phyloP scores from a whole-genome alignment of 2,797 vertebrate species.

The Clamator glandarius region DNA sequence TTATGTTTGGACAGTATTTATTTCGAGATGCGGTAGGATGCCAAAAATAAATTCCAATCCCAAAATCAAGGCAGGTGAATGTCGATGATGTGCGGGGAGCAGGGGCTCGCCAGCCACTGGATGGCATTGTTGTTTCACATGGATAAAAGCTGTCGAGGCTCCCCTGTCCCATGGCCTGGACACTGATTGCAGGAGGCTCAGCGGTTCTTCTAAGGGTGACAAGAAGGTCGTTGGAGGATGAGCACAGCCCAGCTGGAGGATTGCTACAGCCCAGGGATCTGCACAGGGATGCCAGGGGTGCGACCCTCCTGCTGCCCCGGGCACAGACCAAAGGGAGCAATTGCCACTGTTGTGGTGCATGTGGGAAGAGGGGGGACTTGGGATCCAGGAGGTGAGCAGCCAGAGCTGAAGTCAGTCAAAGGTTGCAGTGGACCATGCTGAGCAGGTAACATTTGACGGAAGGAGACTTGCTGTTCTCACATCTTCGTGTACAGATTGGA shows the following conservation, averaged over 20 bases:
- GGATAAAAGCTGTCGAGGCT: not conserved
- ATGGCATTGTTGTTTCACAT: not conserved
- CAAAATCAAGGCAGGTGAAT: accelerated
- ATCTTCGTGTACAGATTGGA: not conserved
- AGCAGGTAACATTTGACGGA: not conserved
- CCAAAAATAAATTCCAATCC: not conserved
- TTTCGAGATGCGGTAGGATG: not conserved
- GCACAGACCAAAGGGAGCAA: not conserved
- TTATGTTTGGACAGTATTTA: not conserved
- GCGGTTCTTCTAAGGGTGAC: accelerated
- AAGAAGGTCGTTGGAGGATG: not conserved
- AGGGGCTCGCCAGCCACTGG: not conserved
- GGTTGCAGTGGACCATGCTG: not conserved
- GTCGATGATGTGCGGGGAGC: accelerated
- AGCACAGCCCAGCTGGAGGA: not conserved
- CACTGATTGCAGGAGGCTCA: accelerated
- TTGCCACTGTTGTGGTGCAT: accelerated
- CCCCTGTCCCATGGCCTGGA: not conserved
- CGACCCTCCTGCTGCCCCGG: not conserved
- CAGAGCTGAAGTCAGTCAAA: not conserved
- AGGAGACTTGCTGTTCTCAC: not conserved
- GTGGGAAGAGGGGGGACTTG: not conserved
- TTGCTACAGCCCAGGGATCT: accelerated
- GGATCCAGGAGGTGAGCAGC: not conserved
- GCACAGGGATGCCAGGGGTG: not conserved